Base-by-base conservation (phyloP, 2,888 invertebrate species). In the Dione juno region DNA sequence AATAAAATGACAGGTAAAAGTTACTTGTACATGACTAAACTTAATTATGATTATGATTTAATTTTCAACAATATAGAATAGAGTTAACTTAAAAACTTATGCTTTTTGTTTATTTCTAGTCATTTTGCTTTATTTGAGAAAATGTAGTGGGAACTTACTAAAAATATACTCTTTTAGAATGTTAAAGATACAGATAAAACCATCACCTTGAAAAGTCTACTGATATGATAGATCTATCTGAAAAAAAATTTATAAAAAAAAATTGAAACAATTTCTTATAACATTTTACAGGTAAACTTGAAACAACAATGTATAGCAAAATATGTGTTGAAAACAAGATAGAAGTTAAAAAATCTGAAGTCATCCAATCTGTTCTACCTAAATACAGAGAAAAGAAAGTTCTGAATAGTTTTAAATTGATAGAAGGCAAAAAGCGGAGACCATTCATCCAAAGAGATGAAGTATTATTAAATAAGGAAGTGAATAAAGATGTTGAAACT, bases 261-360 rank as follows among this genome's bases (percentile, higher is more conserved):
- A 40, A 10, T 40, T 40, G 9, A 40, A 3, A 10, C 1, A 48
- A n/a, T 48, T 48, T n/a, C 37, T n/a, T 37, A 16, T n/a, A 54
- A 54, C n/a, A 40, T 16, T 40, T 75, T 77, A n/a, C 70, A 84
- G 84, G 80, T 16, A 80, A 76, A 77, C 45, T 77, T 3, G 91
- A 90, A 77, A 86, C 87, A 21, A 85, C 86, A 35, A 81, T 92
- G 8, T 90, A 88, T 85, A 84, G 84, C 13, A 90, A 89, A 72
- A 84, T 83, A 1, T 77, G 76, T 0, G 87, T 88, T 0, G 82
- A 85, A 73, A 87, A 86, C 21, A 75, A 78, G 0, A 79, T 81
- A 0, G 84, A 86, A 0, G 82, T 84, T 2, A 84, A 81, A 48
- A 89, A 88, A 65, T 86, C 88, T 0, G 91, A 90, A 70, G 83